Evolutionary conservation across 2,888 invertebrate species (phyloP).

Genomic region (Prionchulus punctatus): DNA sequence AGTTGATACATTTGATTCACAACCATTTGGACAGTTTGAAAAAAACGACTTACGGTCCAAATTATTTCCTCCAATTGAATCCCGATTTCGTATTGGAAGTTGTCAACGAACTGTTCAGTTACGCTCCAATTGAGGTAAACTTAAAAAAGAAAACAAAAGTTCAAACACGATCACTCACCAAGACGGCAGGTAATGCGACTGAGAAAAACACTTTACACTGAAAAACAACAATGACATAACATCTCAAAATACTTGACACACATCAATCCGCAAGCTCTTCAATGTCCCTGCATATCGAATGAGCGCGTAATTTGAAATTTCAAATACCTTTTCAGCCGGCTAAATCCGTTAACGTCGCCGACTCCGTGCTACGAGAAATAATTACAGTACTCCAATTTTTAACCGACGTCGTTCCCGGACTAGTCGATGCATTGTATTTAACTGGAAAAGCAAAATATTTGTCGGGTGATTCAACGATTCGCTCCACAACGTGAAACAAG

Average conservation of each 20-base stretch:
- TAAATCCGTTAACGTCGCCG: conserved; percentile 40
- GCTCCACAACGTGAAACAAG: not conserved
- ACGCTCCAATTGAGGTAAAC: conserved; percentile 39
- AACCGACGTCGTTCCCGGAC: conserved; percentile 62
- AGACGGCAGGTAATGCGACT: no score
- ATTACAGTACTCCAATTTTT: conserved; percentile 53
- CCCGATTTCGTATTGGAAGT: conserved; percentile 68
- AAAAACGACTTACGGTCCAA: conserved; percentile 51
- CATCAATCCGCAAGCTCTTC: no score
- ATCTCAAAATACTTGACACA: no score
- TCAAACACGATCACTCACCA: no score
- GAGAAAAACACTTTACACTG: no score
- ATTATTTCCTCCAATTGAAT: conserved; percentile 58
- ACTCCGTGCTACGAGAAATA: conserved; percentile 41
- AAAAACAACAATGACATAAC: no score
- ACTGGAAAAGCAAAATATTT: conserved; percentile 63
- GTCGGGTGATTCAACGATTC: conserved; percentile 33
- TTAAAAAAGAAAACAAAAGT: no score
- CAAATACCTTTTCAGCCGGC: conserved; percentile 43
- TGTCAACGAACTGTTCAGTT: conserved; percentile 55
- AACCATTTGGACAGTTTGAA: conserved; percentile 33
- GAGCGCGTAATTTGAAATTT: not conserved
- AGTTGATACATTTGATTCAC: conserved; percentile 33
- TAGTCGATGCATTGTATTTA: conserved; percentile 46
- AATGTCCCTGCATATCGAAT: no score